Base-by-base conservation (phyloP, 2,113 vertebrate genomes). In the Sinocyclocheilus grahami region DNA sequence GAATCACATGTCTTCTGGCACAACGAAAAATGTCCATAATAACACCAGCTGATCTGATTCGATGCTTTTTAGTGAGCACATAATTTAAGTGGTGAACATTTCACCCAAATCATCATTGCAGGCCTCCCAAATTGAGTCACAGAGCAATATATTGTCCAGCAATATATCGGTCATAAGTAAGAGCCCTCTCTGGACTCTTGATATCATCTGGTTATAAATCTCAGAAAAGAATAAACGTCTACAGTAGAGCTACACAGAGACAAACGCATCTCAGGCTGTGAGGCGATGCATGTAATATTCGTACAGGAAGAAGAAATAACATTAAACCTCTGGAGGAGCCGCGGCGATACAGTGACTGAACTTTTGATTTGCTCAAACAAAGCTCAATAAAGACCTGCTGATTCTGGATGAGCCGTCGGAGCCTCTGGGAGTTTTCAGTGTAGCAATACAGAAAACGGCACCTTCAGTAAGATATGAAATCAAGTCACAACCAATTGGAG, bases 301-400 rank as follows among this genome's bases (percentile, higher is more conserved):
- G 55, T 60, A 76, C 30, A 76, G 53, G 7, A 84, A 85, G 39
- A 53, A 65, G 58, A 86, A 74, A 65, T 55, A 78, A 81, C n/a
- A 82, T 69, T 58, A 48, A 81, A 76, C 22, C 77, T 71, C 86
- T 33, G 48, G 77, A 86, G 89, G 74, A 48, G 60, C 37, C 10
- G 18, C 18, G 12, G 71, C 12, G 67, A 77, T 67, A 83, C 63
- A 60, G 51, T 67, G 62, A 80, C 27, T 69, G 58, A 46, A 72
- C 60, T 69, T 76, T 27, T 80, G 67, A 42, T 69, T 78, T 62
- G 63, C 16, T 82, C 63, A 20, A 76, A 78, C 46, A 82, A 53
- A 75, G 20, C 20, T 20, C 79, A 74, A 63, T 62, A 84, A 84
- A 85, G 78, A 60, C 42, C 62, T 42, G 84, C 85, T 87, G 63